These are phyloP conservation scores for Spea bombifrons DNA, from an alignment of 2,113 vertebrate species.

Conservation along the genomic window DNA sequence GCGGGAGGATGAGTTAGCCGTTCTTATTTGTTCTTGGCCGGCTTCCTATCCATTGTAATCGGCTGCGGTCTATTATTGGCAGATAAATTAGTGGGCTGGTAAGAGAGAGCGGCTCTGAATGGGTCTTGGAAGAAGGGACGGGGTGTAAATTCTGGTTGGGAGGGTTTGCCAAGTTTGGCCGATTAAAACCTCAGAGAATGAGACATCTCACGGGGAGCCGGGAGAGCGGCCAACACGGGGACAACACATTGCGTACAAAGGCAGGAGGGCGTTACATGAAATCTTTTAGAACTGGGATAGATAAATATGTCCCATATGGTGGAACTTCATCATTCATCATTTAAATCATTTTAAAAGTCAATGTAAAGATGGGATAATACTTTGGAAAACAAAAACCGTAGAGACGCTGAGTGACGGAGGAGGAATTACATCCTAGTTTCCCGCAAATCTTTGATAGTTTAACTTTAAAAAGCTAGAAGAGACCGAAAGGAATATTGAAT, in stretches of 20 bases:
- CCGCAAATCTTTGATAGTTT: no score
- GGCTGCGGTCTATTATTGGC: slow-evolving; percentile 6
- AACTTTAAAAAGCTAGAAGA: no score
- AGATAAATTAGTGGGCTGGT: slow-evolving; percentile 3
- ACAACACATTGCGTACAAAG: not conserved
- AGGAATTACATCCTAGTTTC: no score
- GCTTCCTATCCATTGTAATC: slow-evolving; percentile 26
- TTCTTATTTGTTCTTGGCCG: slow-evolving; percentile 17
- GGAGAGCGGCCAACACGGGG: not conserved
- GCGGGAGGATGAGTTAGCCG: not conserved
- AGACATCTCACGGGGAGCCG: slow-evolving; percentile 13
- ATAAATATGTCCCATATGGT: no score
- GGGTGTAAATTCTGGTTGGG: slow-evolving; percentile 1
- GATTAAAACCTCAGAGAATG: slow-evolving; percentile 27
- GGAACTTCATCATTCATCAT: no score
- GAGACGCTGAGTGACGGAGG: no score
- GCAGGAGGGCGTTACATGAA: not conserved
- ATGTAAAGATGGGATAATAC: no score
- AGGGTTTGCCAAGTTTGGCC: slow-evolving; percentile 9
- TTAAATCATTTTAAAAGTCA: no score
- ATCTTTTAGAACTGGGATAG: no score
- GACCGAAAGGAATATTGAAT: no score
- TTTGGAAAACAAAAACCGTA: no score
- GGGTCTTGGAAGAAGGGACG: not conserved
- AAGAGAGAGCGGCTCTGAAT: no score